Evolutionary conservation across 2,888 invertebrate species (phyloP).

Genomic region (Neoitamus cyanurus): DNA sequence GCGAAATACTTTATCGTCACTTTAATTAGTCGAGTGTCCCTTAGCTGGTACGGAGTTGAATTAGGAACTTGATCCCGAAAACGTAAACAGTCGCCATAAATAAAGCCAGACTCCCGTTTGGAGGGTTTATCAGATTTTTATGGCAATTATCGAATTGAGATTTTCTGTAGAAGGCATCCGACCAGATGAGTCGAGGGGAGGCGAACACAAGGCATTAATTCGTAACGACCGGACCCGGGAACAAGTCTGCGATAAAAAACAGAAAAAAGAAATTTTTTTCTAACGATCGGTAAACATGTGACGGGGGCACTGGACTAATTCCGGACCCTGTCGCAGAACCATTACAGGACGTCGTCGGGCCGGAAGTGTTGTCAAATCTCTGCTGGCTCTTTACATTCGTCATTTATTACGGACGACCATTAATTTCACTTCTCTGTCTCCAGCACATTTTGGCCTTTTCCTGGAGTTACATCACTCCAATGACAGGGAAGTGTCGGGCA

Average conservation of each 20-base stretch:
- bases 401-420: not conserved
- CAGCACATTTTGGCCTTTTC: not conserved
- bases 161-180: not conserved
- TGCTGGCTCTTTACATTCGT: not conserved
- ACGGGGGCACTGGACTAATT: not conserved
- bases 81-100: not conserved
- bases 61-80: not conserved
- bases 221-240: not conserved
- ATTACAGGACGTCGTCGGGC: not conserved
- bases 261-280: not conserved
- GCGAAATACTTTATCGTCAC: slow-evolving; percentile 16
- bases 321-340: not conserved
- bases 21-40: slow-evolving; percentile 7
- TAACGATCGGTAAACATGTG: not conserved
- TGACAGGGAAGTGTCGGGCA: not conserved
- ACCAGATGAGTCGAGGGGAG: not conserved
- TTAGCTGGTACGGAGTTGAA: not conserved
- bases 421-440: not conserved
- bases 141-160: slow-evolving; percentile 15
- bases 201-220: not conserved
- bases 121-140: not conserved
- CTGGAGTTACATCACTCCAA: not conserved
- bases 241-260: not conserved
- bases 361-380: slow-evolving; percentile 1
- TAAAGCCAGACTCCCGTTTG: not conserved